Conservation (phyloP, 2,113 vertebrate genomes). For the Dipodomys merriami region DNA sequence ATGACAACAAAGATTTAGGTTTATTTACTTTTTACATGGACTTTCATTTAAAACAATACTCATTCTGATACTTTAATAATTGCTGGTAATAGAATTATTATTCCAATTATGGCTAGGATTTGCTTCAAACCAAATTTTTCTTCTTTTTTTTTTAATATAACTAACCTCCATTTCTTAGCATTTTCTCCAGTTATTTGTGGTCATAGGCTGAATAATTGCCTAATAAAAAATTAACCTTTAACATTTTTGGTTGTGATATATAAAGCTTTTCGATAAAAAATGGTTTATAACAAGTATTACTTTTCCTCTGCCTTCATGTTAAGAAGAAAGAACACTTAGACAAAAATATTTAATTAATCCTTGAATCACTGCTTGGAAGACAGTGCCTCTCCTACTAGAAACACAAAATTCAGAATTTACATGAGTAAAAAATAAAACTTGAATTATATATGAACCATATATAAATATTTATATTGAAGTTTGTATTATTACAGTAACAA, state of each 20-base stretch:
- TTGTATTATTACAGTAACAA: not conserved
- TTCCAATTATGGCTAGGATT: not conserved
- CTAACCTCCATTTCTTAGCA: not conserved
- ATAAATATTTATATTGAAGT: not conserved
- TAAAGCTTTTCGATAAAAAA: not conserved
- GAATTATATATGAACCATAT: not conserved
- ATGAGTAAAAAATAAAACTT: not conserved
- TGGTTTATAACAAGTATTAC: not conserved
- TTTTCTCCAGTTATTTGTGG: not conserved
- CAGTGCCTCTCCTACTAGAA: not conserved
- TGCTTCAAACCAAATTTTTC: not conserved
- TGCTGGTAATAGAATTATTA: not conserved
- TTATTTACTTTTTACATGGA: not conserved
- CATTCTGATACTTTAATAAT: not conserved
- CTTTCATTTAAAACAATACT: not conserved
- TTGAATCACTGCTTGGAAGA: not conserved
- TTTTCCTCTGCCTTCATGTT: not conserved
- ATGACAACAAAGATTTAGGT: not conserved
- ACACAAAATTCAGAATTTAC: not conserved
- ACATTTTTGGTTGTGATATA: not conserved
- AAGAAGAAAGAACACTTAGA: not conserved
- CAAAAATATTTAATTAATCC: not conserved
- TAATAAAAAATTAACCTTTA: not conserved
- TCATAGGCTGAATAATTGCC: not conserved
- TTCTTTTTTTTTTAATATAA: not conserved